phyloP scores from a whole-genome alignment of 2,113 vertebrate genomes.

The Aphelocoma coerulescens region DNA sequence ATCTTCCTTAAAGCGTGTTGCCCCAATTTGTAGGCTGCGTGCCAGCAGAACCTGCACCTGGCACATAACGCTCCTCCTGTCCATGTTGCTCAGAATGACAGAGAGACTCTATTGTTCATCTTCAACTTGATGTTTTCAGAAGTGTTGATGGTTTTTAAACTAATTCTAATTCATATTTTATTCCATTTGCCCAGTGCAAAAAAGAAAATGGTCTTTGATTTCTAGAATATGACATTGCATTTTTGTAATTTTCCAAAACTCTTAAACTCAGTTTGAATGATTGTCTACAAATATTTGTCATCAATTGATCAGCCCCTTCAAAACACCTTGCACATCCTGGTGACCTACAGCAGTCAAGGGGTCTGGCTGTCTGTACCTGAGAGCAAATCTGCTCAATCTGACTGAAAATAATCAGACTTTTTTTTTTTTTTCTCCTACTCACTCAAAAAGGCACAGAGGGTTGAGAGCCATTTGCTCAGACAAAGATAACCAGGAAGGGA shows the following conservation, averaged over 20 bases:
- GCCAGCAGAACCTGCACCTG: not conserved
- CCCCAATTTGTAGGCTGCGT: not conserved
- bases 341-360: not conserved
- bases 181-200: not conserved
- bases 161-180: not conserved
- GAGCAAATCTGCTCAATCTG: not conserved
- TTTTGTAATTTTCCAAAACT: not conserved
- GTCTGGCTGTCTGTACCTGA: not conserved
- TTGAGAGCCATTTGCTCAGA: not conserved
- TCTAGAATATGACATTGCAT: not conserved
- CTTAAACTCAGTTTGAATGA: not conserved
- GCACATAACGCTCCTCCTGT: accelerated
- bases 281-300: not conserved
- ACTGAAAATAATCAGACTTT: not conserved
- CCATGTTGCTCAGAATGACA: not conserved
- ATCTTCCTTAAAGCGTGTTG: not conserved
- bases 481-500: not conserved
- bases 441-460: not conserved
- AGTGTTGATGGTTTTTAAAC: not conserved
- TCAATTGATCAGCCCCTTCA: not conserved
- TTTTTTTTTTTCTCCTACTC: not conserved
- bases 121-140: not conserved
- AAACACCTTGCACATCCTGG: not conserved
- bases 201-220: not conserved
- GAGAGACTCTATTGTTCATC: not conserved